Evolutionary conservation across 2,797 vertebrate species (phyloP), one percentile per base, ranked within the genome.

Genomic region (Chloroceryle amazona): DNA sequence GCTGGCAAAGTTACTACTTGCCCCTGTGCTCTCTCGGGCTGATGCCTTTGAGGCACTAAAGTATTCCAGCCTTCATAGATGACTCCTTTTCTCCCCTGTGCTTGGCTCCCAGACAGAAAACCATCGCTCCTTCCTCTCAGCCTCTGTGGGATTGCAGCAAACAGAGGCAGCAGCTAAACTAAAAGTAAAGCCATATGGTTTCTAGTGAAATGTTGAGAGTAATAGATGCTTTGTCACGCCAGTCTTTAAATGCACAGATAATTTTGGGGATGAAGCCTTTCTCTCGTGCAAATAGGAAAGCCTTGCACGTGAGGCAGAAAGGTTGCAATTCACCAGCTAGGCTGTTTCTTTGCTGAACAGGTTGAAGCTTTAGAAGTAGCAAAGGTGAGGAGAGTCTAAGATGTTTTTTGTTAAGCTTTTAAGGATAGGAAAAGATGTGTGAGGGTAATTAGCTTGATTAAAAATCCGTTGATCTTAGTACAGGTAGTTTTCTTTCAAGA

Each of bases 391-490:
- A 78, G 61, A 90, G 42, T 55, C 49, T 3, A 31, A 93, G 74
- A 68, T 70, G 79, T 89, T 86, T 70, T 65, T 57, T n/a, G 58
- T 35, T 63, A 68, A 80, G 93, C 68, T 86, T 63, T 84, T 87
- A 73, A 72, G 26, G 51, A 4, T 60, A n/a, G 75, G 73, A 86
- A 88, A 88, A 95, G 51, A 67, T 21, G 29, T 47, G 29, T 54
- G 65, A 95, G 49, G 41, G 44, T 63, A 83, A 92, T 92, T 85
- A 91, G 72, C 91, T 87, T 75, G 73, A 90, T 78, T 81, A 86
- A 92, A 92, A 91, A 93, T 54, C 68, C 85, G 80, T 92, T 94
- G 35, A 35, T 66, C 68, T 84, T 92, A 57, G 68, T 84, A 81
- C 62, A 80, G 39, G 10, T 92, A 66, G 62, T 29, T 61, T 81